phyloP scores from a whole-genome alignment of 2,113 vertebrate species.

The Cochlearius cochlearius region DNA sequence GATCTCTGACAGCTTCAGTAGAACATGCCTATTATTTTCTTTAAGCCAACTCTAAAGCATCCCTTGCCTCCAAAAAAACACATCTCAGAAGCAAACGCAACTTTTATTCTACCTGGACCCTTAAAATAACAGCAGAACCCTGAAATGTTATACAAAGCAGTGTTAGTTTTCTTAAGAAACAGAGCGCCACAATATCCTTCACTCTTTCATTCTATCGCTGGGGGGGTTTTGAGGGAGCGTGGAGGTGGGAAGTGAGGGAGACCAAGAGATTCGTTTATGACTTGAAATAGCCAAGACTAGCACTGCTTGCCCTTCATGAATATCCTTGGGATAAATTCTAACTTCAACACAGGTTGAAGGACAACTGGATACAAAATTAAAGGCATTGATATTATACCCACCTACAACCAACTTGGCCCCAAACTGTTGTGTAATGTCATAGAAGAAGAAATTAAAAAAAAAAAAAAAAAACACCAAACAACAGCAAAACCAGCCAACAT shows the following conservation, averaged over 20 bases:
- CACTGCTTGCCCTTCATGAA: background rate
- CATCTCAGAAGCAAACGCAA: background rate
- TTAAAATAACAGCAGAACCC: background rate
- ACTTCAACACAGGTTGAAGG: background rate
- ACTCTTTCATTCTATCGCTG: background rate
- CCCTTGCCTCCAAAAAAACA: background rate
- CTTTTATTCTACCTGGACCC: background rate
- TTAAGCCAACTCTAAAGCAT: background rate
- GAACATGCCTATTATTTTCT: background rate
- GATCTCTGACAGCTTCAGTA: background rate
- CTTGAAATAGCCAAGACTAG: background rate
- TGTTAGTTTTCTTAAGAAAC: background rate
- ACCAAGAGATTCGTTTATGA: background rate
- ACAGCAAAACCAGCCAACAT: too few relatives aligned
- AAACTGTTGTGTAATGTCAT: background rate
- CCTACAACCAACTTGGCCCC: background rate
- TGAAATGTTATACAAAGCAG: background rate
- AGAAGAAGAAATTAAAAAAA: background rate
- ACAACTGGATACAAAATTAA: background rate
- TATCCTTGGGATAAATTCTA: background rate
- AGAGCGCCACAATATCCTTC: background rate
- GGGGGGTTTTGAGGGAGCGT: fast-evolving
- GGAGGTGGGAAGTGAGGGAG: background rate
- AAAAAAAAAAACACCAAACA: too few relatives aligned
- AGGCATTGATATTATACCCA: background rate